phyloP scores from a whole-genome alignment of 2,888 invertebrate genomes.

The Alentia gelatinosa region DNA sequence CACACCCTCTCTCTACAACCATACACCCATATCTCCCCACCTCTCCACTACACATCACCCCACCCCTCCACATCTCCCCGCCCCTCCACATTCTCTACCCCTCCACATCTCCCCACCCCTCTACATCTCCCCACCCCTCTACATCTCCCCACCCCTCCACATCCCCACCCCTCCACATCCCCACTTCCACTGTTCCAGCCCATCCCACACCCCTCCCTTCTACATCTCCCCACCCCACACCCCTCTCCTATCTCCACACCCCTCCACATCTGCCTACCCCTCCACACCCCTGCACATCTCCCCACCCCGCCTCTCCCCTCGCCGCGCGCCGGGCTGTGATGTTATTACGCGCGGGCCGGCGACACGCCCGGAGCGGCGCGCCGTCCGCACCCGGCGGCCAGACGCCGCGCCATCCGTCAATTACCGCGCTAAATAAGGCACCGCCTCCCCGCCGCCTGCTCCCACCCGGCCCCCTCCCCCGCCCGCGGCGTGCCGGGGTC shows the following conservation, averaged over 20 bases:
- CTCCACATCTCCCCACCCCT: background rate
- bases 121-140: background rate
- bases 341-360: background rate
- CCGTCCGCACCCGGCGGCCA: background rate
- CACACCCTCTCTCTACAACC: background rate
- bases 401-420: slow-evolving; percentile 19
- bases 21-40: background rate
- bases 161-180: background rate
- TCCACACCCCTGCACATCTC: background rate
- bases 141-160: background rate
- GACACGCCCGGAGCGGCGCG: background rate
- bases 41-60: background rate
- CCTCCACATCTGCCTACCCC: no score
- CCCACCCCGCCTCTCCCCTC: background rate
- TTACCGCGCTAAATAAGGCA: slow-evolving; percentile 14
- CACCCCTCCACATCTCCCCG: background rate
- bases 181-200: background rate
- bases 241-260: background rate
- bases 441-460: background rate
- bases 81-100: background rate
- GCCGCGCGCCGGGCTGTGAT: background rate
- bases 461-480: background rate
- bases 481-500: background rate
- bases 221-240: background rate
- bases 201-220: background rate